phyloP scores from a whole-genome alignment of 2,113 vertebrate species.

The Pangasianodon hypophthalmus region DNA sequence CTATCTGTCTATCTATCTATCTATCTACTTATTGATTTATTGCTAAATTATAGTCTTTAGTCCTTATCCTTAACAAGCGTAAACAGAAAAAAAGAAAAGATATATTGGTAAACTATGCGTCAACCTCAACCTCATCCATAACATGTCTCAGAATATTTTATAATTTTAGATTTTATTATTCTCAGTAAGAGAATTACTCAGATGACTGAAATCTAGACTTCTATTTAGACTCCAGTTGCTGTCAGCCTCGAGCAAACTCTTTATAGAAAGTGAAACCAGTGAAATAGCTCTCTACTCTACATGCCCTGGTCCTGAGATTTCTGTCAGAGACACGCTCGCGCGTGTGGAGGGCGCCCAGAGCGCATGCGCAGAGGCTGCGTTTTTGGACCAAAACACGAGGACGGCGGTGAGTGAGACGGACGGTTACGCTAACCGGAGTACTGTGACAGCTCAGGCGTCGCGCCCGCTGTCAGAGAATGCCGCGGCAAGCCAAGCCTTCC shows the following conservation, averaged over 20 bases:
- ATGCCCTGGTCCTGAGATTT: background rate
- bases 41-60: too few species aligned
- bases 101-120: too few species aligned
- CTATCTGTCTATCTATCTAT: too few species aligned
- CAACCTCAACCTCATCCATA: background rate
- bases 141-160: background rate
- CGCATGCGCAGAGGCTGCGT: constrained; percentile 64
- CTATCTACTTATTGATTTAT: too few species aligned
- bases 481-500: constrained; percentile 36
- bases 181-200: background rate
- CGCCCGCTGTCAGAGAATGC: constrained; percentile 58
- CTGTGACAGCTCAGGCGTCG: background rate
- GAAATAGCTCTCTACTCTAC: background rate
- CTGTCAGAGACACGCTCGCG: background rate
- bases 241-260: background rate
- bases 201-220: background rate
- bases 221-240: background rate
- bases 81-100: background rate
- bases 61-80: background rate
- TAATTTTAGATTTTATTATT: background rate
- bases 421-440: constrained; percentile 51
- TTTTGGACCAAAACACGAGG: constrained; percentile 21
- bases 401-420: background rate
- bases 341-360: background rate
- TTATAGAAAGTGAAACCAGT: background rate